Conservation (phyloP, 1,140 invertebrate species). For the Globodera ellingtonae region DNA sequence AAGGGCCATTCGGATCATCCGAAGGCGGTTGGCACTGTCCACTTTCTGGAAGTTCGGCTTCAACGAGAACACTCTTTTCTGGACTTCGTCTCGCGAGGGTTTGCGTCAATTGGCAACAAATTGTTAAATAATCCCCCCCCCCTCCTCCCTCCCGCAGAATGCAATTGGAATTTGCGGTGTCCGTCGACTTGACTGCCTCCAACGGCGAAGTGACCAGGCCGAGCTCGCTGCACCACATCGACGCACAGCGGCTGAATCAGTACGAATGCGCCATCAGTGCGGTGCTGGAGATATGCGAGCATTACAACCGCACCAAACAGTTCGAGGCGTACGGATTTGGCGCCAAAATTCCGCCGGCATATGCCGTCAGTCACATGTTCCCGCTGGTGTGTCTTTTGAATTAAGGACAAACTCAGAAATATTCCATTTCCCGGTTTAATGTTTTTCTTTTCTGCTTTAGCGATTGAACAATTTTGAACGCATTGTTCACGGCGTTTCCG, state of each 20-base stretch:
- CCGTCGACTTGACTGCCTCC: constrained; percentile 75
- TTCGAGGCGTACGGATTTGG: constrained; percentile 63
- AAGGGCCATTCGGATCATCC: constrained; percentile 32
- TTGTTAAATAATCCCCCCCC: neutral
- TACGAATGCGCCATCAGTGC: constrained; percentile 68
- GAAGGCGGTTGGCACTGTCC: constrained; percentile 50
- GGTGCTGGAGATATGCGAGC: constrained; percentile 71
- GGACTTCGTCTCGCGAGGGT: constrained; percentile 56
- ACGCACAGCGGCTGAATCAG: constrained; percentile 68
- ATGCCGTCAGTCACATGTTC: constrained; percentile 49
- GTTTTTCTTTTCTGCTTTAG: neutral
- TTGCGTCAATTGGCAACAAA: neutral
- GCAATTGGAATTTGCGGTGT: constrained; percentile 72
- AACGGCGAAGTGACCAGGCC: constrained; percentile 72
- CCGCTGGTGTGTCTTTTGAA: constrained; percentile 40
- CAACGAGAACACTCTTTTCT: constrained; percentile 50
- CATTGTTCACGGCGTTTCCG: constrained; percentile 68
- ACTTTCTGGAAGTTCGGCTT: constrained; percentile 40
- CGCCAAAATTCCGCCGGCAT: constrained; percentile 43
- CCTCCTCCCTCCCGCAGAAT: constrained; percentile 49
- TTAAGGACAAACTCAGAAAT: neutral
- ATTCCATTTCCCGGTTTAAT: neutral
- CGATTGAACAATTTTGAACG: constrained; percentile 65
- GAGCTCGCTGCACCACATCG: constrained; percentile 71
- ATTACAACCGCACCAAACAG: constrained; percentile 69